Evolutionary conservation across 2,113 vertebrate genomes (phyloP), one percentile per base, ranked within the genome.

Genomic region (Cebus imitator): DNA sequence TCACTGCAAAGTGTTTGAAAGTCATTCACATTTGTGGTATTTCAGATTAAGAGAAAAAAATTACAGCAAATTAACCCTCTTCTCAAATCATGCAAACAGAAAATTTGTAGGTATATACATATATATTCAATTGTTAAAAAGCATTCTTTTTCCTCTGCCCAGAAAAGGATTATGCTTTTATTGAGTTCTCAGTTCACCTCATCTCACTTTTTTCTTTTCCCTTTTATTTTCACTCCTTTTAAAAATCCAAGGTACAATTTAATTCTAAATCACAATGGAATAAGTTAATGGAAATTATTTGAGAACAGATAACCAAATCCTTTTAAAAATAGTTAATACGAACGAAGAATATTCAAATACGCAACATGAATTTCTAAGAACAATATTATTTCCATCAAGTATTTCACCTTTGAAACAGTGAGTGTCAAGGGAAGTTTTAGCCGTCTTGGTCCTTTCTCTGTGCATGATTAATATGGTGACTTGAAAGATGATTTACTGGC

Each of bases 401-500:
- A 12, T 82, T 85, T 89, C 50, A 75, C n/a, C 43, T 93, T 70
- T 95, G 81, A 95, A 96, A 90, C 37, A 92, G 68, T 79, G 76
- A 55, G 40, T 89, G 14, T 25, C 57, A 52, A 64, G 48, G 45
- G 61, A 37, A 18, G 6, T 73, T 82, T 80, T 57, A 75, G 85
- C 32, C 13, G 27, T 73, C 68, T 61, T 70, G 87, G 84, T 75
- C 90, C 35, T 93, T 92, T 95, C 90, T 45, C 3, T 32, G 48
- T 12, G 16, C 18, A 57, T 96, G 94, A 97, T 97, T 97, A 94
- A 97, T 94, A 85, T 32, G 40, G 90, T 90, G 94, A 90, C 90
- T 92, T 91, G 66, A 92, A 90, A 97, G 50, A 92, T 43, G 80
- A 97, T 96, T 98, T 96, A 95, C 87, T 97, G 73, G 52, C 96